A percentile compares a stretch with the other conserved stretches of the same genome.
Evolutionary conservation across 2,888 invertebrate genomes (phyloP).

Genomic region (Gastrophysa polygoni): DNA sequence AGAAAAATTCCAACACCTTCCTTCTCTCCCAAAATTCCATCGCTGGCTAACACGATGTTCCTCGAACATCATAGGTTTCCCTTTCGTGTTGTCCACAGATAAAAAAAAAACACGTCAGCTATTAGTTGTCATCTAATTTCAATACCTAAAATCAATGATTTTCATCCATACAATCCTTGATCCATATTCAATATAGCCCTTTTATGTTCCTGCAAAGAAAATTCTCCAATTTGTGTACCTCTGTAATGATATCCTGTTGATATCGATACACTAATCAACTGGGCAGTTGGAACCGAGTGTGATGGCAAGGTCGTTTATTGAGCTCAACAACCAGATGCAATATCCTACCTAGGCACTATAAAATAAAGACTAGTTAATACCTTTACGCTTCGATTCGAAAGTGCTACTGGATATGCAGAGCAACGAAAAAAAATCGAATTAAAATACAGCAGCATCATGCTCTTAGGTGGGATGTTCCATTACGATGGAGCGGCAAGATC

Average conservation of each 20-base stretch:
- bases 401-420: constrained; percentile 53
- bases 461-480: constrained; percentile 42
- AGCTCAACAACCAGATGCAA: constrained; percentile 39
- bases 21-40: no score
- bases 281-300: constrained; percentile 6
- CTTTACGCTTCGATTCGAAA: constrained; percentile 55
- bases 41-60: no score
- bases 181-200: no score
- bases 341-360: constrained; percentile 36
- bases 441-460: constrained; percentile 54
- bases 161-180: no score
- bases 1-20: no score
- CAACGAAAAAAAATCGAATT: constrained; percentile 52
- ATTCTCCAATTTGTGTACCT: no score
- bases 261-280: constrained; percentile 11
- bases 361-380: constrained; percentile 50
- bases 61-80: no score
- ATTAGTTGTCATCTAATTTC: no score
- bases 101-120: no score
- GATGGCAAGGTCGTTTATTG: constrained; percentile 23
- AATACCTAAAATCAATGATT: no score
- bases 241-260: not conserved
- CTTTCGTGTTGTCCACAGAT: no score
- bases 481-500: constrained; percentile 24
- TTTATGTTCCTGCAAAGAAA: no score